Conservation (phyloP, 2,113 vertebrate genomes). For the Beaufortia kweichowensis region DNA sequence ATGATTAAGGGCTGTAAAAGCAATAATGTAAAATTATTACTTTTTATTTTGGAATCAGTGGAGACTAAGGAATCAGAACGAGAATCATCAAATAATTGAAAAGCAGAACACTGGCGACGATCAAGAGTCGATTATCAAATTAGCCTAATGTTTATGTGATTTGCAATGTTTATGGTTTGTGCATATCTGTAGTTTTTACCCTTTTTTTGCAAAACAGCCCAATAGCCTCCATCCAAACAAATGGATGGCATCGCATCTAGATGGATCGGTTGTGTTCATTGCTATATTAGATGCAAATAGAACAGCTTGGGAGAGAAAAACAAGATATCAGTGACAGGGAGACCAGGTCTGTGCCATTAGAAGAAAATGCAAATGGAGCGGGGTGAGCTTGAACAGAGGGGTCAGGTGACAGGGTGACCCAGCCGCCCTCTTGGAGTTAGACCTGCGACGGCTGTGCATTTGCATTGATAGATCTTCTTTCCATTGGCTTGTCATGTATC, state of each 20-base stretch:
- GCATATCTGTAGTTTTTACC: slow-evolving; percentile 1
- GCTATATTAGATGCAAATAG: slow-evolving; percentile 72
- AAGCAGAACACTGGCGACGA: not conserved
- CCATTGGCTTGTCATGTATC: slow-evolving; percentile 73
- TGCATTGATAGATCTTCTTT: slow-evolving; percentile 79
- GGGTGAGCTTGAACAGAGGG: slow-evolving; percentile 56
- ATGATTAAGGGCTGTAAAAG: too few relatives aligned
- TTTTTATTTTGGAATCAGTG: too few relatives aligned
- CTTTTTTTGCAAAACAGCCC: slow-evolving; percentile 11
- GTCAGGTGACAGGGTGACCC: slow-evolving; percentile 71
- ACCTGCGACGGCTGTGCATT: slow-evolving; percentile 63
- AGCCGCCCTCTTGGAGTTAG: slow-evolving; percentile 60
- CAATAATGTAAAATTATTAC: too few relatives aligned
- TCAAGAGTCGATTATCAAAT: not conserved
- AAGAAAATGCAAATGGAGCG: slow-evolving; percentile 73
- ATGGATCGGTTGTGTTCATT: slow-evolving; percentile 51
- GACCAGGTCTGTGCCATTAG: slow-evolving; percentile 58
- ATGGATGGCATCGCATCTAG: slow-evolving; percentile 35
- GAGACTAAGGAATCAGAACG: too few relatives aligned
- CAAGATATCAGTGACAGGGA: slow-evolving; percentile 67
- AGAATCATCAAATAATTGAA: too few relatives aligned
- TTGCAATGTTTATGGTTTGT: not conserved
- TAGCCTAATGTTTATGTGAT: not conserved
- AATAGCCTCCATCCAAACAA: slow-evolving; percentile 1
- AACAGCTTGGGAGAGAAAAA: slow-evolving; percentile 63